These are phyloP conservation scores for Chironomus tepperi DNA, from an alignment of 1,140 invertebrate species.

Conservation along the genomic window DNA sequence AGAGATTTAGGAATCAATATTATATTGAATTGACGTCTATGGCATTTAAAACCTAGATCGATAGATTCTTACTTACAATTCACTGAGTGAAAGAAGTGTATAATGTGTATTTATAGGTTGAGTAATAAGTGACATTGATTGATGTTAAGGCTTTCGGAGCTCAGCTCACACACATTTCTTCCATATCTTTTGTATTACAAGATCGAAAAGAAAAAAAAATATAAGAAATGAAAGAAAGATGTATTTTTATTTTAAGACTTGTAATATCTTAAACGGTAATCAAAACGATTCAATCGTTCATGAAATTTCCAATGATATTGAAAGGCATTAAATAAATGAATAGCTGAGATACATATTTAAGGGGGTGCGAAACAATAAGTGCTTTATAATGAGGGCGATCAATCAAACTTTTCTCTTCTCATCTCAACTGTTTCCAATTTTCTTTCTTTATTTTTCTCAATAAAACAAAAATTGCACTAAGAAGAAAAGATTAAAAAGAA, in stretches of 20 bases:
- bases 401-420: constrained; percentile 8
- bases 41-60: background rate
- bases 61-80: background rate
- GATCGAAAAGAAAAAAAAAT: background rate
- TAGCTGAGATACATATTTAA: background rate
- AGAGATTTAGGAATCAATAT: background rate
- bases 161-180: constrained; percentile 1
- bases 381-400: constrained; percentile 18
- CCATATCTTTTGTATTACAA: background rate
- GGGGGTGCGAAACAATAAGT: constrained; percentile 12
- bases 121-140: constrained; percentile 23
- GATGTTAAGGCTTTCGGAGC: constrained; percentile 8
- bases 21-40: constrained; percentile 2
- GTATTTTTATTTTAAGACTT: background rate
- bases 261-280: constrained; percentile 9
- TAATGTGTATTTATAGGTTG: constrained; percentile 1
- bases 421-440: background rate
- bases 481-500: background rate
- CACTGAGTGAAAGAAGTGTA: background rate
- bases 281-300: constrained; percentile 18
- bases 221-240: too few species aligned
- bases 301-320: constrained; percentile 15
- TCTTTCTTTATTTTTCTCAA: background rate
- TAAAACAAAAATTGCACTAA: background rate
- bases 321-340: constrained; percentile 2